phyloP scores from a whole-genome alignment of 2,113 vertebrate genomes.

The Gopherus evgoodei region DNA sequence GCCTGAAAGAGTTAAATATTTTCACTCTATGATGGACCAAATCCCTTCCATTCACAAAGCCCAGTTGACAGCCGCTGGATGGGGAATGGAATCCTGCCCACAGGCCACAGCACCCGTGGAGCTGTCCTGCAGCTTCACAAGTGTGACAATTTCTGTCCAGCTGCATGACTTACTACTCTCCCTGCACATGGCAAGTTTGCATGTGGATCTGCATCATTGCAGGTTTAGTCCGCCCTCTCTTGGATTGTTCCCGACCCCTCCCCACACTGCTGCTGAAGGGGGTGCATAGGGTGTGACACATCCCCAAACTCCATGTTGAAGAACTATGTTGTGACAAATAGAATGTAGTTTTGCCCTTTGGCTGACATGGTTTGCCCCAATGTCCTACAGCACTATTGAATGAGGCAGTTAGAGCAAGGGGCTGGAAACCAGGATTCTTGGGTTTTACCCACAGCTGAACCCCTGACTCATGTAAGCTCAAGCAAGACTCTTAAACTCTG shows the following conservation, averaged over 20 bases:
- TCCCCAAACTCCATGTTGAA: neutral
- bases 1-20: neutral
- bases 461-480: neutral
- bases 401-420: neutral
- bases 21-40: neutral
- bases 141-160: fast-evolving
- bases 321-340: neutral
- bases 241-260: neutral
- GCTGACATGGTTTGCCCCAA: neutral
- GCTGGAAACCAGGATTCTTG: neutral
- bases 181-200: neutral
- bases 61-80: neutral
- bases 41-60: too few species aligned
- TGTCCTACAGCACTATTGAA: neutral
- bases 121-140: fast-evolving
- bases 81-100: neutral
- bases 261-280: neutral
- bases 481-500: neutral
- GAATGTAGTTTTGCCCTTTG: neutral
- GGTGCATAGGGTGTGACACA: neutral
- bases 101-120: neutral
- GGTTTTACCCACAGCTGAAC: neutral
- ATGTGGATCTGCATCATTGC: neutral
- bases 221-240: neutral
- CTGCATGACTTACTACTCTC: neutral